Evolutionary conservation across 2,888 invertebrate species (phyloP).

Genomic region (Synanthedon andrenaeformis): DNA sequence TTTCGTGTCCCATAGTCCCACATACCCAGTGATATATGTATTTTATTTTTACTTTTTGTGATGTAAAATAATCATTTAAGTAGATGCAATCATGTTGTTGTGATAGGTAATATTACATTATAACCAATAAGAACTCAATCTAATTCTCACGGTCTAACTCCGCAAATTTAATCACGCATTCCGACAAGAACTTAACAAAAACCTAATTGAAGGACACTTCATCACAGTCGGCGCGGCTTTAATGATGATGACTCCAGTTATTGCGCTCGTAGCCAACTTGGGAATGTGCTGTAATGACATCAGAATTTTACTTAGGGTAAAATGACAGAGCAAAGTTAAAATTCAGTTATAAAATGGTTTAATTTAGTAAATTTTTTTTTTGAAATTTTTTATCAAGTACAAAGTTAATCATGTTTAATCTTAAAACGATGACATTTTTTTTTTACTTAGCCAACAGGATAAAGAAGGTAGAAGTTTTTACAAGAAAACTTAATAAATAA

Average conservation of each 20-base stretch:
- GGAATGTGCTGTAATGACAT: conserved; percentile 49
- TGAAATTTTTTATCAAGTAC: not conserved
- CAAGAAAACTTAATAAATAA: not conserved
- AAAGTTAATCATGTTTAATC: too few relatives aligned
- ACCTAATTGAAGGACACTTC: conserved; percentile 22
- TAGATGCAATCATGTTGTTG: too few relatives aligned
- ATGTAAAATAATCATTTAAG: too few relatives aligned
- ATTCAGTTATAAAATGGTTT: not conserved
- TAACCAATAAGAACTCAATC: too few relatives aligned
- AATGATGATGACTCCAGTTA: conserved; percentile 47
- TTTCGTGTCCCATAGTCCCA: too few relatives aligned
- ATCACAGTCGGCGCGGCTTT: conserved; percentile 19
- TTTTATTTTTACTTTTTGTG: too few relatives aligned
- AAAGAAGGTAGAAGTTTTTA: not conserved
- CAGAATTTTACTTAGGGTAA: conserved; percentile 40
- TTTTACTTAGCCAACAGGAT: too few relatives aligned
- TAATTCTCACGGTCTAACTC: not conserved
- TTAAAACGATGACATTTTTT: too few relatives aligned
- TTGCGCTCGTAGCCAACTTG: conserved; percentile 33
- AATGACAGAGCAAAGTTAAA: conserved; percentile 3
- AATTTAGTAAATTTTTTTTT: conserved; percentile 1
- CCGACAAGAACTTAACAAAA: conserved; percentile 13
- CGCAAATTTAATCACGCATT: not conserved
- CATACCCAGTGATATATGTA: too few relatives aligned
- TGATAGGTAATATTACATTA: too few relatives aligned